Evolutionary conservation across 2,888 invertebrate species (phyloP), one percentile per base, ranked within the genome.

Genomic region (Netelia fuscicornis): DNA sequence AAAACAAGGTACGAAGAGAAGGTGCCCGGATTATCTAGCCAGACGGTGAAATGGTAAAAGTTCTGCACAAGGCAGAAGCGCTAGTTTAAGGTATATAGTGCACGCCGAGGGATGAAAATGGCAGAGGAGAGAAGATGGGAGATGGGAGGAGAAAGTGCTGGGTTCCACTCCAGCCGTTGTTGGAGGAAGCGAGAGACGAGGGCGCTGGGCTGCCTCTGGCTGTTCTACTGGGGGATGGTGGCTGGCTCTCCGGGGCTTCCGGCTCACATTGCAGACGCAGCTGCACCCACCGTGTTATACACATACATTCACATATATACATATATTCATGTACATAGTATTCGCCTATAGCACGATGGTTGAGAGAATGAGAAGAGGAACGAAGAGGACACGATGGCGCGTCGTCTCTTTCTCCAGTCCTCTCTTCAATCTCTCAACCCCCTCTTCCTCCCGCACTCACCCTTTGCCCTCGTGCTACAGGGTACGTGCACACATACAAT

Each of bases 11-110:
- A 58, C 65, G 25, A 72, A 20, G 67, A 60, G 62, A 72, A 67
- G 87, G 83, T 87, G 20, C 80, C 30, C 11, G 25, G 89, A 91
- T 92, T 92, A 92, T 92, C 91, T 89, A 80, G 82, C 88, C 90
- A 92, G 92, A 91, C 91, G 90, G 86, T 81, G 89, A 89, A 92
- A 92, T 90, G 90, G 90, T 88, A 89, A 92, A 92, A 92, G 89
- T 92, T 90, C 87, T 87, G 88, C 80, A 86, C 87, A 86, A 80
- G 72, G 76, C 44, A 80, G 83, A 77, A 80, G 65, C 71, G 76
- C 70, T 70, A 70, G 56, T 80, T 70, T 20, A 72, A 54, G 65
- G 67, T 17, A 30, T 37, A 86, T 80, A 83, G 68, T 83, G 83
- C 71, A 70, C 77, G 81, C 81, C 74, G 81, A 81, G 87, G 81